Conservation (phyloP, 2,888 invertebrate genomes). For the Nephrotoma guestfalica region DNA sequence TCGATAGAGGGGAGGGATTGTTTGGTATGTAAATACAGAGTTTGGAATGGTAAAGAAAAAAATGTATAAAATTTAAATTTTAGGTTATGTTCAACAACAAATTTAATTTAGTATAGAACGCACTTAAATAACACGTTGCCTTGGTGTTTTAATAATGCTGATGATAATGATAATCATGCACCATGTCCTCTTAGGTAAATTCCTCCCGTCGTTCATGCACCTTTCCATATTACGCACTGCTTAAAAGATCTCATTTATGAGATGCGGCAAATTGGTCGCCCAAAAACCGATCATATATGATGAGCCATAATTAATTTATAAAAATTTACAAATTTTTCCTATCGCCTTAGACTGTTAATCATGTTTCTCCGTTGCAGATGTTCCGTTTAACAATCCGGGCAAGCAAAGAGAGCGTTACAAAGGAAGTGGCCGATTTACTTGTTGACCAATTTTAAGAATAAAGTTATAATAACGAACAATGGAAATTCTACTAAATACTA, state of each 20-base stretch:
- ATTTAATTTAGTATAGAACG: too few species aligned
- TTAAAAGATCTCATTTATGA: background rate
- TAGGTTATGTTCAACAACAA: too few species aligned
- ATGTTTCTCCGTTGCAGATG: conserved; percentile 56
- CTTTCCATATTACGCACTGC: background rate
- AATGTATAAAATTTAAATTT: too few species aligned
- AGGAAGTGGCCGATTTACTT: conserved; percentile 84
- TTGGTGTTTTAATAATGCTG: too few species aligned
- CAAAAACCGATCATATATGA: background rate
- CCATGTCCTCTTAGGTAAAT: background rate
- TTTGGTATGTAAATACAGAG: too few species aligned
- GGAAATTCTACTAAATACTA: background rate
- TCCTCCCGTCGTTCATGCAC: background rate
- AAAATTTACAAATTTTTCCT: conserved; percentile 5
- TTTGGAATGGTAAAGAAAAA: too few species aligned
- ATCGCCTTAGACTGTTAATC: conserved; percentile 2
- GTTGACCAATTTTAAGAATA: conserved; percentile 80
- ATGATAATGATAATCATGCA: background rate
- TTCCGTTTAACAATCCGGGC: conserved; percentile 95
- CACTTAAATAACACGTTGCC: too few species aligned
- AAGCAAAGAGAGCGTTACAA: conserved; percentile 90
- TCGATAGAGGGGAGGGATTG: too few species aligned
- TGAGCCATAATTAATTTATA: background rate
- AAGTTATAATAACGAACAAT: background rate
- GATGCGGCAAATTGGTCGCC: background rate